Conservation (phyloP, 2,888 invertebrate genomes). For the Brachyptera putata region DNA sequence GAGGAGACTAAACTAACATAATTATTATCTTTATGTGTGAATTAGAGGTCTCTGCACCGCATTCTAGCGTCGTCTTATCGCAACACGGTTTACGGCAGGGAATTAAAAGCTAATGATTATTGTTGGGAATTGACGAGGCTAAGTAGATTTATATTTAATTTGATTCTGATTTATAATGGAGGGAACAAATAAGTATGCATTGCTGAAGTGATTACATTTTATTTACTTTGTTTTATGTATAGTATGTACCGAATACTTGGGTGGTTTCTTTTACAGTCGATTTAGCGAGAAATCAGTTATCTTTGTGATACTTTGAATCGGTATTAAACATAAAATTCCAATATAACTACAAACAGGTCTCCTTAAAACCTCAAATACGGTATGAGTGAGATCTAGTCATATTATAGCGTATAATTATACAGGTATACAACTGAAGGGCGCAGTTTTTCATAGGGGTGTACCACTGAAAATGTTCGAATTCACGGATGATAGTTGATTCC, state of each 20-base stretch:
- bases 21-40: constrained; percentile 18
- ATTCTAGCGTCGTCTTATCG: constrained; percentile 12
- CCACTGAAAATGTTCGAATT: too few species aligned
- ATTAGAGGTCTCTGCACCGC: constrained; percentile 11
- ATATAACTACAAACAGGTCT: too few species aligned
- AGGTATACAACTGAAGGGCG: too few species aligned
- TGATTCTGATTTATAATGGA: not conserved
- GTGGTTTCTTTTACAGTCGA: not conserved
- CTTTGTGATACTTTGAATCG: not conserved
- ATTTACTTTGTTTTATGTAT: not conserved
- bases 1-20: constrained; percentile 13
- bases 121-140: too few species aligned
- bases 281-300: not conserved
- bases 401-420: too few species aligned
- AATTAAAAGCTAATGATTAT: not conserved
- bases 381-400: too few species aligned
- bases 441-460: too few species aligned
- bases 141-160: too few species aligned
- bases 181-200: not conserved
- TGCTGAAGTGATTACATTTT: not conserved
- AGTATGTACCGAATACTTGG: not conserved
- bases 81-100: not conserved
- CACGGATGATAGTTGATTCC: too few species aligned
- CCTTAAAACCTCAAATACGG: too few species aligned
- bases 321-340: too few species aligned